Evolutionary conservation across 2,888 invertebrate genomes (phyloP), one percentile per base, ranked within the genome.

Genomic region (Hermaeophaga mercurialis): DNA sequence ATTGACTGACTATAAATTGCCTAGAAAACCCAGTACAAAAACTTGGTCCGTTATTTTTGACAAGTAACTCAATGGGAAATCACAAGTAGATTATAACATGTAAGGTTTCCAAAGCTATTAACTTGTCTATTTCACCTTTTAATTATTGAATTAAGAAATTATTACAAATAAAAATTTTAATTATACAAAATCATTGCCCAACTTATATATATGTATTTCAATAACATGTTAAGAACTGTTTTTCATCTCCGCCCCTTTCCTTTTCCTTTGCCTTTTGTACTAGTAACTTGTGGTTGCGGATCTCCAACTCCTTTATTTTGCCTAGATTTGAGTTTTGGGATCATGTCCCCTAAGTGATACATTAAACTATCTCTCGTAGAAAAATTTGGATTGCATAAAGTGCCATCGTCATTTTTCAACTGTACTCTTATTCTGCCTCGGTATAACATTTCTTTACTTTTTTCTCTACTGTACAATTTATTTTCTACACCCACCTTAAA

Each of bases 381-480:
- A 69, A 89, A 90, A 31, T 88, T 85, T 0, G 85, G 75, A 73
- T 89, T 87, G 19, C 86, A 79, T 0, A 89, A 86, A 14, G 85
- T 80, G 0, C 94, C 95, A 77, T 96, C 92, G 73, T 95, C 94
- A 75, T 94, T 90, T 74, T 89, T 93, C 58, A 99, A 78, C 73
- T 98, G 96, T 0, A 99, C 89, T 50, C 97, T 83, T 61, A 99
- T 90, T 56, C 98, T 84, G 1, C 98, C 98, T 64, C 93, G 84
- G 70, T 84, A 87, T 39, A 88, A 79, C 58, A 89, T 80, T 79
- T 98, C 98, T 79, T 94, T 92, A 75, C 96, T 96, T 56, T 86
- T 84, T 76, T 98, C 98, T 36, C 95, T 81, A 5, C 93, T 85
- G 76, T 97, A 96, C 26, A 93, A 81, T 79, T 97, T 98, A 70